Evolutionary conservation across 2,113 vertebrate species (phyloP), one percentile per base, ranked within the genome.

Genomic region (Pygoscelis antarcticus): DNA sequence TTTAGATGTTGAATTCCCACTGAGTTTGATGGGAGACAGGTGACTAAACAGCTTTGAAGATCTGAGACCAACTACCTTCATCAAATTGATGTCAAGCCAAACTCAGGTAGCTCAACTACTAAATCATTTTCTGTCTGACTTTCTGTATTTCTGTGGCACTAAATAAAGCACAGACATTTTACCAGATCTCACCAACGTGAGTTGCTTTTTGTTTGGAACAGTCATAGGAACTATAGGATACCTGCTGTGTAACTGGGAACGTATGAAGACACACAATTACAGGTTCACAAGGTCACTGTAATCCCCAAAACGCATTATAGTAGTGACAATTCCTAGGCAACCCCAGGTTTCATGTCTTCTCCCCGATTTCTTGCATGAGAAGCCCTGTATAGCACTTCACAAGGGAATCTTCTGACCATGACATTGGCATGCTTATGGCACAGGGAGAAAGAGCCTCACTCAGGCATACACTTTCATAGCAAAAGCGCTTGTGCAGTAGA

Each of bases 401-500:
- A 62, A 44, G 7, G 15, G 6, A 76, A 65, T 68, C 26, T 42
- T 70, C 61, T 49, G 30, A 38, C 42, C n/a, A 3, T 26, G 36
- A 32, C 30, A 36, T 32, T 29, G 12, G 5, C 26, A 40, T 47
- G 7, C 3, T 44, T 62, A 30, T 7, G 22, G 11, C 54, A 68
- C 12, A 44, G 16, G 22, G 26, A 62, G 23, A 74, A 74, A 81
- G 25, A 61, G 25, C 34, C 20, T 68, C 29, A 26, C 19, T 52
- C 13, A 44, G 18, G 10, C 14, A 32, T 13, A 34, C 0, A 0
- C 19, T 10, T 49, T 64, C 38, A 34, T 6, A 55, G 7, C 18
- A 60, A 52, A 95, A 87, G 3, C 1, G 2, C 13, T 85, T 1
- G 0, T 36, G 18, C 7, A 60, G 25, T 46, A 34, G 30, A 32